Evolutionary conservation across 2,797 vertebrate species (phyloP).

Genomic region (Dromococcyx pavoninus): DNA sequence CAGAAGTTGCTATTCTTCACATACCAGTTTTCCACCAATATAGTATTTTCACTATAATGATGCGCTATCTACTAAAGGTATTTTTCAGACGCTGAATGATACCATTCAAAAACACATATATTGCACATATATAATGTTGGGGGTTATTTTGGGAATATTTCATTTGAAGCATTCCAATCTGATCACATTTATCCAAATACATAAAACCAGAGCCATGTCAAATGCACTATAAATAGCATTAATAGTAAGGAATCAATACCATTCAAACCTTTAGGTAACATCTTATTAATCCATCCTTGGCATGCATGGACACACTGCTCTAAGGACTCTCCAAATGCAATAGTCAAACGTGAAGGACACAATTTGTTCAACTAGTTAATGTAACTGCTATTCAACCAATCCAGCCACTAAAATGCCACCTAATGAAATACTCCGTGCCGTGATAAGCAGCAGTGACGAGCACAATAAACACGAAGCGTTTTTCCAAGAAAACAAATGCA

Average conservation of each 20-base stretch:
- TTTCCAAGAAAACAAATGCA: background rate
- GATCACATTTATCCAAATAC: slow-evolving; percentile 40
- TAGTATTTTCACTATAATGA: slow-evolving; percentile 14
- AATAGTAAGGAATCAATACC: slow-evolving; percentile 57
- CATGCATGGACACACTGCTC: slow-evolving; percentile 11
- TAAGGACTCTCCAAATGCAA: slow-evolving; percentile 10
- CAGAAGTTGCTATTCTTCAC: background rate
- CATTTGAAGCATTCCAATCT: background rate
- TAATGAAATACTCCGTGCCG: background rate
- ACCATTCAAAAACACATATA: background rate
- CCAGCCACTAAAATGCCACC: slow-evolving; percentile 32
- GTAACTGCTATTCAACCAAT: slow-evolving; percentile 38
- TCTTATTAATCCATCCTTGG: slow-evolving; percentile 41
- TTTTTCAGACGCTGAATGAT: background rate
- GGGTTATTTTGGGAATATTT: slow-evolving; percentile 6
- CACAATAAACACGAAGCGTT: background rate
- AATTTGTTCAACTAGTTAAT: slow-evolving; percentile 53
- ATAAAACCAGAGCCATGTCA: slow-evolving; percentile 34
- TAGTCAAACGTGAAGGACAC: slow-evolving; percentile 40
- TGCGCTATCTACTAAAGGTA: background rate
- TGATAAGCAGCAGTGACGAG: slow-evolving; percentile 31
- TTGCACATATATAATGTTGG: background rate
- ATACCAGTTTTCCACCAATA: background rate
- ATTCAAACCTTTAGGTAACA: slow-evolving; percentile 43
- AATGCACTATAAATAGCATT: slow-evolving; percentile 30